Conservation (phyloP, 1,140 invertebrate genomes). For the Drosophila pseudoobscura region DNA sequence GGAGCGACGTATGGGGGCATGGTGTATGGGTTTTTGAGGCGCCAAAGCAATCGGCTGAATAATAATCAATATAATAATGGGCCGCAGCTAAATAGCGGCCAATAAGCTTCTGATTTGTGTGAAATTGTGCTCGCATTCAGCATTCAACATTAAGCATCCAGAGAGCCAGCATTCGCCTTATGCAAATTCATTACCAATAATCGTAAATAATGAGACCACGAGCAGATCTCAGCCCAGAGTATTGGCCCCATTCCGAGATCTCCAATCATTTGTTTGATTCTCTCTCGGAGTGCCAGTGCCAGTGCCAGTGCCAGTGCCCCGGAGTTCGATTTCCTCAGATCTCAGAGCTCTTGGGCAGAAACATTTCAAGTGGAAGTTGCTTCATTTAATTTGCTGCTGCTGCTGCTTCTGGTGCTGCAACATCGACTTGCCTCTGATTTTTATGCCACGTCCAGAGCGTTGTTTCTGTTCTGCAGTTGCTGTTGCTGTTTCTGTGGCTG, state of each 20-base stretch:
- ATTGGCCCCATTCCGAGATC: conserved; percentile 41
- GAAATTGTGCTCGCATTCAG: conserved; percentile 46
- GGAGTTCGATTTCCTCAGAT: conserved; percentile 2
- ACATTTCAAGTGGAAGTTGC: conserved; percentile 33
- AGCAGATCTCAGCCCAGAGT: conserved; percentile 25
- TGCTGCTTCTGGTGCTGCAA: conserved; percentile 17
- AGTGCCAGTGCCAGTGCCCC: not conserved
- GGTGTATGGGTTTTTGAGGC: conserved; percentile 41
- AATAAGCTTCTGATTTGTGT: conserved; percentile 81
- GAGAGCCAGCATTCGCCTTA: conserved; percentile 47
- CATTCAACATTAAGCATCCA: conserved; percentile 25
- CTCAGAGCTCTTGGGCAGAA: not conserved
- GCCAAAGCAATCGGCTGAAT: conserved; percentile 63
- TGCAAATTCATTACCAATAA: conserved; percentile 71
- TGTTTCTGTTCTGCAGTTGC: conserved; percentile 10
- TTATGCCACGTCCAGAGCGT: conserved; percentile 34
- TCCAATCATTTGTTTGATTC: conserved; percentile 34
- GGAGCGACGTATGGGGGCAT: not conserved
- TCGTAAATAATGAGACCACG: conserved; percentile 75
- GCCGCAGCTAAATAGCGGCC: conserved; percentile 61
- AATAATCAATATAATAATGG: conserved; percentile 74
- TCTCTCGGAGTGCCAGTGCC: not conserved
- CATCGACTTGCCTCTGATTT: conserved; percentile 13
- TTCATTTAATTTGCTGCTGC: conserved; percentile 50
- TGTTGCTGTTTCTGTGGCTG: conserved; percentile 8